A percentile compares a stretch with the other conserved stretches of the same genome.
Conservation (phyloP, 1,140 invertebrate species). For the Drosophila setifemur region DNA sequence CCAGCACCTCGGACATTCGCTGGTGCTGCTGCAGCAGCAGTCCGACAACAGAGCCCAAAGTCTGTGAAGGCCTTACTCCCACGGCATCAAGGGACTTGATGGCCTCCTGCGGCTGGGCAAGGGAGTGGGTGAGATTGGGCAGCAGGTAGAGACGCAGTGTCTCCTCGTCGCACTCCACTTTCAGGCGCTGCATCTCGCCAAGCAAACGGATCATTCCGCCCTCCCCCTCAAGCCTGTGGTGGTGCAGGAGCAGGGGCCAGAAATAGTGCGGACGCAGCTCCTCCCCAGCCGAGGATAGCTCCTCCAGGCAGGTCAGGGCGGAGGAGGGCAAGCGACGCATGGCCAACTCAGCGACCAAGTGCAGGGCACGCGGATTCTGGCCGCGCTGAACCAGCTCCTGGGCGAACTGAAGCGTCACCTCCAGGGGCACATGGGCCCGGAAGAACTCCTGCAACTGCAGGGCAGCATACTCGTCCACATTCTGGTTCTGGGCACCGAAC, state of each 20-base stretch:
- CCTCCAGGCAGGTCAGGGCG: slow-evolving; percentile 54
- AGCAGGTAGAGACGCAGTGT: slow-evolving; percentile 83
- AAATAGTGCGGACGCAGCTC: slow-evolving; percentile 75
- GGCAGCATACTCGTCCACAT: slow-evolving; percentile 58
- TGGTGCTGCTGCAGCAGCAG: slow-evolving; percentile 76
- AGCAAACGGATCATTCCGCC: slow-evolving; percentile 67
- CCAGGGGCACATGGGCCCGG: slow-evolving; percentile 12
- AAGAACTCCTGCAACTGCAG: slow-evolving; percentile 67
- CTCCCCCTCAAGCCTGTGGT: slow-evolving; percentile 56
- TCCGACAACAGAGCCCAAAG: slow-evolving; percentile 73
- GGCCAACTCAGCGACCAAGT: slow-evolving; percentile 64
- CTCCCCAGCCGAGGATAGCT: slow-evolving; percentile 39
- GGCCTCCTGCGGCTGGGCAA: slow-evolving; percentile 63
- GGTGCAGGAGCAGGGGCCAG: slow-evolving; percentile 69
- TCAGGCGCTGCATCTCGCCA: slow-evolving; percentile 76
- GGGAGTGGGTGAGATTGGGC: slow-evolving; percentile 73
- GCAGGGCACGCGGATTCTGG: slow-evolving; percentile 65
- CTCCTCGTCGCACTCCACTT: slow-evolving; percentile 81
- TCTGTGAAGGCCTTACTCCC: slow-evolving; percentile 64
- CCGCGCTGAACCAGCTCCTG: slow-evolving; percentile 34
- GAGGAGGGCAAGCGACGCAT: slow-evolving; percentile 52
- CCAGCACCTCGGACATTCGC: slow-evolving; percentile 52
- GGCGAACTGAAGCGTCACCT: slow-evolving; percentile 61
- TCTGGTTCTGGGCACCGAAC: slow-evolving; percentile 62
- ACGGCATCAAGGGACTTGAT: slow-evolving; percentile 75